Base-by-base conservation (phyloP, 2,888 invertebrate genomes). In the Protophormia terraenovae region DNA sequence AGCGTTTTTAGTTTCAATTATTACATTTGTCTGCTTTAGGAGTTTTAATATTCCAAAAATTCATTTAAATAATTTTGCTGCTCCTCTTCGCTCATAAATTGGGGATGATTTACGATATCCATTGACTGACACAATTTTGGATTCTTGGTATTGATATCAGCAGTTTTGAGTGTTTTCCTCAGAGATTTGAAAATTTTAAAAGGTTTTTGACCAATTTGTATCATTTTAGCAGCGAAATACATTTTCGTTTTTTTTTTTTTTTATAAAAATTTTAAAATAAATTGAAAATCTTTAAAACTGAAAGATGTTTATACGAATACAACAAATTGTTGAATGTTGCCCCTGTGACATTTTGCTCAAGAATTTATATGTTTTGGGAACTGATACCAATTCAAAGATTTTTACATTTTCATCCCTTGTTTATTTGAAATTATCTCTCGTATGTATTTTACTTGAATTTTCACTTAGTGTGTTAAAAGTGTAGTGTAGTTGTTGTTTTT, bases 61-160 rank as follows among this genome's bases (percentile, higher is more conserved):
- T 89, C 90, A 77, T 89, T 89, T 32, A 89, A 83, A 88, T 87
- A 89, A 55, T 89, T 89, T 35, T 89, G 89, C 64, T 88, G 87
- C 45, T 89, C 89, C 80, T 89, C 89, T 35, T 86, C 89, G n/a
- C 87, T 82, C 14, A 53, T 38, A 71, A 79, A 22, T 10, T n/a
- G 22, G 1, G 10, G n/a, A n/a, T n/a, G 4, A 5, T 62, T 32
- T 0, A 7, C 2, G 2, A 32, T 60, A 5, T 45, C 41, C 32
- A 55, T 19, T 0, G 41, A 58, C 2, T 2, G 14, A 38, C 16
- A 2, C 14, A 32, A 2, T 41, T 22, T 16, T 8, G 19, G 1
- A 1, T 3, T 12, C 10, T 60, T 60, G 19, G 0, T 27, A 35
- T 0, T n/a, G 24, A 2, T 35, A 10, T 6, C 27, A 19, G 12